These are phyloP conservation scores for Ovis canadensis DNA, from an alignment of 2,113 vertebrate genomes.

Conservation along the genomic window DNA sequence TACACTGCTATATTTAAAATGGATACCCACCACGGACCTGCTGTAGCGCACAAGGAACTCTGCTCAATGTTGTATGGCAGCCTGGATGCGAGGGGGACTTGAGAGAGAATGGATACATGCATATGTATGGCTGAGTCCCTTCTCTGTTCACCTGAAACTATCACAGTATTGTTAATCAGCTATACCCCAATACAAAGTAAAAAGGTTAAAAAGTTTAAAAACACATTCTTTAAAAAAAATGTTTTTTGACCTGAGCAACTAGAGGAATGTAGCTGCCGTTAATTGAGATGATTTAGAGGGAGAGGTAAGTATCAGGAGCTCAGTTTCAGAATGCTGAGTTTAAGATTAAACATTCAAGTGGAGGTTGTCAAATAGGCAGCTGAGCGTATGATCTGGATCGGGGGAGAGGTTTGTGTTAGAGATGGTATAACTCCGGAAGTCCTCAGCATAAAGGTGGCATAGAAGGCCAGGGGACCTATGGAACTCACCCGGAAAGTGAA, in stretches of 20 bases:
- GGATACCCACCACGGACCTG: neutral
- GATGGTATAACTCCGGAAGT: neutral
- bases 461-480: too few relatives aligned
- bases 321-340: neutral
- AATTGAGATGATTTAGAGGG: neutral
- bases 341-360: neutral
- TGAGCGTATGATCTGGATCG: neutral
- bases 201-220: neutral
- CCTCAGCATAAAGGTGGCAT: neutral
- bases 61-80: neutral
- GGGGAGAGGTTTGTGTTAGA: neutral
- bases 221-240: neutral
- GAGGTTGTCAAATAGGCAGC: neutral
- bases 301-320: neutral
- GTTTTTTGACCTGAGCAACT: neutral
- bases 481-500: too few relatives aligned
- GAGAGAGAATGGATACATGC: neutral
- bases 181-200: neutral
- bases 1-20: neutral
- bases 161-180: neutral
- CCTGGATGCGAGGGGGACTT: neutral
- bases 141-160: neutral
- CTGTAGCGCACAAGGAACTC: neutral
- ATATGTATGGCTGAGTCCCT: neutral
- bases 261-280: neutral